Conservation (phyloP, 1,140 invertebrate genomes). For the Diorhabda elongata region DNA sequence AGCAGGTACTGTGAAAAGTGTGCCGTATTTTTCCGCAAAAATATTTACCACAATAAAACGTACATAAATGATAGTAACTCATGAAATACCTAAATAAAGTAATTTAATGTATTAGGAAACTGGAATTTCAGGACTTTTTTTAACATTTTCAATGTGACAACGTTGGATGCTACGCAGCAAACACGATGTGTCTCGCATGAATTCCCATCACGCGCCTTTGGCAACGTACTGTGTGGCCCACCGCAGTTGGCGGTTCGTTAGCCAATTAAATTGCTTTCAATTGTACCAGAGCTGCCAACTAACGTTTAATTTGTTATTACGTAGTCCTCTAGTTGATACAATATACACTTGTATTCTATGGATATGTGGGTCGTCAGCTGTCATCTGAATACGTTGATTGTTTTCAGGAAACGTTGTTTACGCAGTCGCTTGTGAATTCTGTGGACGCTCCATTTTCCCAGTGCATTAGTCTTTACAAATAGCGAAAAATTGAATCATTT, state of each 20-base stretch:
- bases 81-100: too few relatives aligned
- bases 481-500: too few relatives aligned
- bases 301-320: constrained; percentile 23
- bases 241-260: constrained; percentile 31
- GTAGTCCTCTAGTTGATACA: constrained; percentile 4
- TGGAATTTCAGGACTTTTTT: too few relatives aligned
- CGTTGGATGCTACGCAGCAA: not conserved
- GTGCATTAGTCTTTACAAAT: not conserved
- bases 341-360: constrained; percentile 1
- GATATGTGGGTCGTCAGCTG: not conserved
- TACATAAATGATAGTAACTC: too few relatives aligned
- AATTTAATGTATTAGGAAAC: too few relatives aligned
- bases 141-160: too few relatives aligned
- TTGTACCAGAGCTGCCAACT: constrained; percentile 23
- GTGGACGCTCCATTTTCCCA: not conserved
- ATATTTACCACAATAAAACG: too few relatives aligned
- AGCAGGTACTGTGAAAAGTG: too few relatives aligned
- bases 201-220: not conserved
- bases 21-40: too few relatives aligned
- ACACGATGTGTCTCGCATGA: constrained; percentile 1
- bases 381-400: not conserved
- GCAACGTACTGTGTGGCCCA: not conserved
- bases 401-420: not conserved
- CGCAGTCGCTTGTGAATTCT: not conserved
- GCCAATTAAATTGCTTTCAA: constrained; percentile 35